Evolutionary conservation across 2,888 invertebrate genomes (phyloP), one percentile per base, ranked within the genome.

Genomic region (Rugalucina vietnamica): DNA sequence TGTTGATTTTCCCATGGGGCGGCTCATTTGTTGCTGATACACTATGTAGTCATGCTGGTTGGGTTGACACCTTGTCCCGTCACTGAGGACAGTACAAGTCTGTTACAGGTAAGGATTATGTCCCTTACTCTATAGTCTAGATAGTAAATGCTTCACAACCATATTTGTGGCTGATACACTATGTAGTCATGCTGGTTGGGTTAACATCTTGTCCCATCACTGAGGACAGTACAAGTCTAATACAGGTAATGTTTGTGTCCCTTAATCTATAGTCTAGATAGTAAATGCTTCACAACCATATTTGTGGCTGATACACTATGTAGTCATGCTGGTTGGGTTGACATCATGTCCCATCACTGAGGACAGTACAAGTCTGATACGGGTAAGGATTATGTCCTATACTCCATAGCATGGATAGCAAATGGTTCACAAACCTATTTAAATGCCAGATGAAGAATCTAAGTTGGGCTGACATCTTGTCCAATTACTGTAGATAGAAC

Each of bases 371-470:
- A 34, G 65, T 65, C 34, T 65, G 8, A 65, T 65, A 65, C 65
- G 34, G 65, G 65, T 65, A 65, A 60, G n/a, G n/a, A n/a, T n/a
- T n/a, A n/a, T n/a, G n/a, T n/a, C n/a, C n/a, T n/a, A n/a, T n/a
- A n/a, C n/a, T n/a, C n/a, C n/a, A n/a, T n/a, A n/a, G n/a, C n/a
- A n/a, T n/a, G n/a, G n/a, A n/a, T n/a, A n/a, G n/a, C n/a, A n/a
- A n/a, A n/a, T n/a, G n/a, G n/a, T n/a, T n/a, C n/a, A n/a, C n/a
- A n/a, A n/a, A 84, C 14, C 36, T 88, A 24, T 86, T 84, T 37
- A 69, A 82, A 39, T 81, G 82, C 34, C 54, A 86, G 12, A 74
- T 88, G 24, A 88, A 86, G 43, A 86, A 88, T 60, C 78, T 88
- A 29, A 27, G 72, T 29, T 29, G 72, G 72, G 12, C 21, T 65